Evolutionary conservation across 2,113 vertebrate species (phyloP).

Genomic region (Aptenodytes patagonicus): DNA sequence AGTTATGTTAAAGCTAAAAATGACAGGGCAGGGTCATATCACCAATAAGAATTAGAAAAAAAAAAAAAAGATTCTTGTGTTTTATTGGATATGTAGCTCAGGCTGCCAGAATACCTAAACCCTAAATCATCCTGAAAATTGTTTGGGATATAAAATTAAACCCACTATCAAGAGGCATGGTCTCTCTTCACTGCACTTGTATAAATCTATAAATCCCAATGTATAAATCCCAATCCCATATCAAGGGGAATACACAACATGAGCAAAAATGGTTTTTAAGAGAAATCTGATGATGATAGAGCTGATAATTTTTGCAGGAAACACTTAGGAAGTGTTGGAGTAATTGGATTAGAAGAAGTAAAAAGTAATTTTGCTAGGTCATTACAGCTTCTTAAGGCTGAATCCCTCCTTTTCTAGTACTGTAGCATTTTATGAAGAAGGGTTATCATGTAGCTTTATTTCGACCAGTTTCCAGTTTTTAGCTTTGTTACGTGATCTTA

Average conservation of each 20-base stretch:
- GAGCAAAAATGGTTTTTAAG: neutral
- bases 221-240: neutral
- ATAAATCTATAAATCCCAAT: neutral
- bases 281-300: neutral
- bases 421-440: neutral
- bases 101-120: neutral
- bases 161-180: neutral
- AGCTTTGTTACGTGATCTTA: neutral
- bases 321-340: neutral
- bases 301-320: neutral
- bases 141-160: slow-evolving; percentile 1
- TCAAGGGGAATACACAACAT: neutral
- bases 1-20: neutral
- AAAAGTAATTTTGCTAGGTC: neutral
- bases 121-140: neutral
- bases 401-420: neutral
- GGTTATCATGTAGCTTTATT: neutral
- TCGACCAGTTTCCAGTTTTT: neutral
- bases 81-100: neutral
- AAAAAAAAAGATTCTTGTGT: neutral
- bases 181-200: neutral
- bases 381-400: neutral
- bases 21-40: neutral
- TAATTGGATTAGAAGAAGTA: neutral
- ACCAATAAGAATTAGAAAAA: neutral